A percentile compares a stretch with the other conserved stretches of the same genome.
Conservation (phyloP, 2,113 vertebrate species). For the Callionymus lyra region DNA sequence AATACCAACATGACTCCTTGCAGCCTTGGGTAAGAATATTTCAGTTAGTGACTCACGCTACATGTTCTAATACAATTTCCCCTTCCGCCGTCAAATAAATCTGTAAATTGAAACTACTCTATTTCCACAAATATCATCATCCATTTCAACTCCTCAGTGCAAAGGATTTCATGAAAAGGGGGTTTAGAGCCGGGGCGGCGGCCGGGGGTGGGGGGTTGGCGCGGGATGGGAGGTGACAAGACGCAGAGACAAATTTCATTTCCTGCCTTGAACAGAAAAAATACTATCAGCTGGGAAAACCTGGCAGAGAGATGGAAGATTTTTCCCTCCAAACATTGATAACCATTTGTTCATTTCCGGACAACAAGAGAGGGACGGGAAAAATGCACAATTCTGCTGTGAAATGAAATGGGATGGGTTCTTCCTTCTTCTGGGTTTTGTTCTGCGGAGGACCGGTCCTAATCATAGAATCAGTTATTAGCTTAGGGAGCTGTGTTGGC, state of each 20-base stretch:
- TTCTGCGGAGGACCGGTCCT: constrained; percentile 70
- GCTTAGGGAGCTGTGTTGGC: constrained; percentile 56
- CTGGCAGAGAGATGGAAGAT: constrained; percentile 84
- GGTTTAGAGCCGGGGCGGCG: constrained; percentile 35
- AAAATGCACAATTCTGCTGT: constrained; percentile 77
- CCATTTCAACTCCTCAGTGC: constrained; percentile 26
- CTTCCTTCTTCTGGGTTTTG: constrained; percentile 56
- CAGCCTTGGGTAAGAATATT: too few species aligned
- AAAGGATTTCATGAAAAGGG: constrained; percentile 67
- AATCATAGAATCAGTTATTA: constrained; percentile 94
- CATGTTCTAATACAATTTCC: not conserved
- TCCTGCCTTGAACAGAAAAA: constrained; percentile 84
- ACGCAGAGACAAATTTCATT: constrained; percentile 80
- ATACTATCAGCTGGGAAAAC: constrained; percentile 89
- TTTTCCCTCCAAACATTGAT: constrained; percentile 84
- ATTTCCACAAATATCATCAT: constrained; percentile 37
- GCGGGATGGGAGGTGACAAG: constrained; percentile 30
- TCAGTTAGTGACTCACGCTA: too few species aligned
- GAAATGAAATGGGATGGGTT: constrained; percentile 72
- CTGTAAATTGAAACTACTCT: constrained; percentile 62
- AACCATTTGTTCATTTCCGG: constrained; percentile 99
- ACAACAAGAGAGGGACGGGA: constrained; percentile 80
- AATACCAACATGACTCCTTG: too few species aligned
- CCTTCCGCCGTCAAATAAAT: constrained; percentile 42
- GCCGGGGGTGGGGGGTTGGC: not conserved